phyloP scores from a whole-genome alignment of 1,140 invertebrate genomes.

The Zaprionus camerounensis region DNA sequence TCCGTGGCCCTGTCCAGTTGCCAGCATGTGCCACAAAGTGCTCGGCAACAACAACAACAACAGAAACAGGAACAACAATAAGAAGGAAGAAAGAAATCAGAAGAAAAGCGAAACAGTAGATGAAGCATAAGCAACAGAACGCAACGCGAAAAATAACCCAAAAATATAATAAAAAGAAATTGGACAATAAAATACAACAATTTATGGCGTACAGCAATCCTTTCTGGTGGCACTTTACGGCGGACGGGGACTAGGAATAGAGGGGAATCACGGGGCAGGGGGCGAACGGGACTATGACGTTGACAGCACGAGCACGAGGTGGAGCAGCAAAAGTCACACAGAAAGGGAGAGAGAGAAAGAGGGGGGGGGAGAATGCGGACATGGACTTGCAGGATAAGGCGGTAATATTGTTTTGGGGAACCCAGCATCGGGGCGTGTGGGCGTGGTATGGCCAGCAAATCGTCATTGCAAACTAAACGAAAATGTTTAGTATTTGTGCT shows the following conservation, averaged over 20 bases:
- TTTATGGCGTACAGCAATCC: slow-evolving; percentile 80
- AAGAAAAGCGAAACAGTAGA: slow-evolving; percentile 65
- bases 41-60: slow-evolving; percentile 22
- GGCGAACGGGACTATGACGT: neutral
- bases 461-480: slow-evolving; percentile 81
- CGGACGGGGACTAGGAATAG: slow-evolving; percentile 17
- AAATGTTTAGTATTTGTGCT: slow-evolving; percentile 74
- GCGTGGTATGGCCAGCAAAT: slow-evolving; percentile 60
- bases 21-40: slow-evolving; percentile 76
- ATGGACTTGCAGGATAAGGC: slow-evolving; percentile 57
- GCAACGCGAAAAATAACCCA: slow-evolving; percentile 65
- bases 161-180: slow-evolving; percentile 83
- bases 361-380: neutral
- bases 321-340: slow-evolving; percentile 65
- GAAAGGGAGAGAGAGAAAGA: neutral
- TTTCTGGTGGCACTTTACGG: slow-evolving; percentile 70
- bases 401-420: slow-evolving; percentile 61
- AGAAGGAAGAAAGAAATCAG: slow-evolving; percentile 32
- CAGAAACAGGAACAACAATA: neutral
- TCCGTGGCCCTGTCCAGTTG: slow-evolving; percentile 24
- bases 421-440: neutral
- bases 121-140: slow-evolving; percentile 74
- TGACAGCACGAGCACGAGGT: slow-evolving; percentile 5
- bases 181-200: slow-evolving; percentile 82
- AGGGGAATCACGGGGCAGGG: neutral